Evolutionary conservation across 2,888 invertebrate genomes (phyloP).

Genomic region (Mimachlamys varia): DNA sequence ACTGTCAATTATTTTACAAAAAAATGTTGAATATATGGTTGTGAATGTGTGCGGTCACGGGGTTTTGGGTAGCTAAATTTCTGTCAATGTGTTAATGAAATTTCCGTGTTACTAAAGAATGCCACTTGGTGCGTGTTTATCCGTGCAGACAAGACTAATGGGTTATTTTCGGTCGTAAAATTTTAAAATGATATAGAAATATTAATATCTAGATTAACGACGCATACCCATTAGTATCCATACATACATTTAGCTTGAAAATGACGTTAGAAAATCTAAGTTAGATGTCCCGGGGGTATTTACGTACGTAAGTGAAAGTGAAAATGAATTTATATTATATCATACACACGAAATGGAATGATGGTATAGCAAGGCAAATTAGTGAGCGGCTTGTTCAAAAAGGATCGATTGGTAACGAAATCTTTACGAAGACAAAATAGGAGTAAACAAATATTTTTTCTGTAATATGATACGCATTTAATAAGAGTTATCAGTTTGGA

Average conservation of each 20-base stretch:
- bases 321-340: neutral
- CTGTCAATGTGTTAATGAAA: neutral
- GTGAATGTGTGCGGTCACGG: neutral
- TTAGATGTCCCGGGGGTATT: neutral
- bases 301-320: neutral
- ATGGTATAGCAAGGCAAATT: too few relatives aligned
- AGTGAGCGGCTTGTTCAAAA: too few relatives aligned
- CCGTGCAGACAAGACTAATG: neutral
- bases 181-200: constrained; percentile 28
- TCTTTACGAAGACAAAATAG: too few relatives aligned
- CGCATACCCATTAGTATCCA: constrained; percentile 34
- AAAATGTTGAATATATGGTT: too few relatives aligned
- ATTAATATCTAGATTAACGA: constrained; percentile 23
- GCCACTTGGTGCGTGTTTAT: constrained; percentile 1
- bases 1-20: too few relatives aligned
- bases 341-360: neutral
- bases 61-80: neutral
- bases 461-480: too few relatives aligned
- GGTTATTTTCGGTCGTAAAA: constrained; percentile 7
- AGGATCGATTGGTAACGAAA: too few relatives aligned
- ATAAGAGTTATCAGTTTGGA: too few relatives aligned
- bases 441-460: too few relatives aligned
- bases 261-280: neutral
- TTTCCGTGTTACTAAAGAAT: neutral
- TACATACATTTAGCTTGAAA: neutral